Conservation (phyloP, 2,113 vertebrate species). For the Neoarius graeffei region DNA sequence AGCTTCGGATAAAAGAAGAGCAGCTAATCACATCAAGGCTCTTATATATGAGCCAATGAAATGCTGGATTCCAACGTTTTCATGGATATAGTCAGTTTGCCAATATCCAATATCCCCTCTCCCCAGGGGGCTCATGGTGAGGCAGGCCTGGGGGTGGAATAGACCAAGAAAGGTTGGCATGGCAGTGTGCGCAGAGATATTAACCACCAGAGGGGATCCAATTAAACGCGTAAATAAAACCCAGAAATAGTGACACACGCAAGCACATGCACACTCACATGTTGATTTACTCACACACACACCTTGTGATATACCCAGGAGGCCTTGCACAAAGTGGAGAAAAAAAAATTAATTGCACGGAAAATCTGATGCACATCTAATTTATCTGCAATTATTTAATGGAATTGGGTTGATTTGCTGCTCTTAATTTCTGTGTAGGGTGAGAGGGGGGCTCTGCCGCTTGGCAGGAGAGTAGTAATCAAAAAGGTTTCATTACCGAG, state of each 20-base stretch:
- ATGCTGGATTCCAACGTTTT: conserved; percentile 5
- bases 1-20: neutral
- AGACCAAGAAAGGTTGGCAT: conserved; percentile 45
- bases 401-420: conserved; percentile 59
- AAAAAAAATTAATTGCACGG: conserved; percentile 62
- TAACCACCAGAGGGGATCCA: conserved; percentile 50
- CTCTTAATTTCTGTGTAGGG: conserved; percentile 51
- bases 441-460: conserved; percentile 41
- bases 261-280: conserved; percentile 6
- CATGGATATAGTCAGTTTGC: conserved; percentile 41
- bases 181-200: conserved; percentile 44
- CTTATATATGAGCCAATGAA: neutral
- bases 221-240: conserved; percentile 57
- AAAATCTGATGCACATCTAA: conserved; percentile 64
- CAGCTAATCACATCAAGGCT: neutral
- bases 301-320: conserved; percentile 51
- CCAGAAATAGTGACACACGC: conserved; percentile 41
- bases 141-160: conserved; percentile 43
- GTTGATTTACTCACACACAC: conserved; percentile 23
- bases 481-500: conserved; percentile 66
- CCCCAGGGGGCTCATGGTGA: conserved; percentile 42
- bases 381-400: conserved; percentile 69
- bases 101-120: conserved; percentile 39
- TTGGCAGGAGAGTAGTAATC: conserved; percentile 59
- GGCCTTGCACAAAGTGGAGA: conserved; percentile 47